A percentile compares a stretch with the other conserved stretches of the same genome.
phyloP scores from a whole-genome alignment of 1,140 invertebrate genomes.

The Fopius arisanus region DNA sequence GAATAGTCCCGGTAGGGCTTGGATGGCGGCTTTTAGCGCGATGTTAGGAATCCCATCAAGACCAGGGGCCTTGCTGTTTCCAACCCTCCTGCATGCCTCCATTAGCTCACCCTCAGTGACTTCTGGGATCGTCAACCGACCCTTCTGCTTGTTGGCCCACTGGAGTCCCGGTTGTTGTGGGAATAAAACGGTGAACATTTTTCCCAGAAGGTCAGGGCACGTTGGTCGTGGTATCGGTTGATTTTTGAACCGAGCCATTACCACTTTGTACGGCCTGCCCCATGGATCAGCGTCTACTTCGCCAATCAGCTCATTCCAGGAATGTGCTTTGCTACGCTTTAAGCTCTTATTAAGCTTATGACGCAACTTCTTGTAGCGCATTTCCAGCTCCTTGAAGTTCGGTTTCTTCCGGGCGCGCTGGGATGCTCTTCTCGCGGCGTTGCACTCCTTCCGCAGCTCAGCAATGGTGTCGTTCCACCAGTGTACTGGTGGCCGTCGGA shows the following conservation, averaged over 20 bases:
- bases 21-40: constrained; percentile 26
- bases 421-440: constrained; percentile 9
- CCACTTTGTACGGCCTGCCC: constrained; percentile 43
- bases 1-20: constrained; percentile 16
- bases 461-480: constrained; percentile 38
- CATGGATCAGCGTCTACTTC: constrained; percentile 44
- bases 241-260: constrained; percentile 13
- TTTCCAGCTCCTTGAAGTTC: not conserved
- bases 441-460: constrained; percentile 3
- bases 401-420: not conserved
- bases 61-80: constrained; percentile 46
- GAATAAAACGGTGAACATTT: constrained; percentile 37
- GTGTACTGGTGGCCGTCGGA: constrained; percentile 3
- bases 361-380: not conserved
- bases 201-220: constrained; percentile 10
- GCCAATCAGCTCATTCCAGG: constrained; percentile 33
- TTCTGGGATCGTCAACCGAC: constrained; percentile 31
- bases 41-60: constrained; percentile 41
- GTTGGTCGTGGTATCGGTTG: constrained; percentile 32
- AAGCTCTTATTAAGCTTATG: constrained; percentile 21
- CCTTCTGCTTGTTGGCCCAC: constrained; percentile 14
- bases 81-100: constrained; percentile 31
- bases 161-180: constrained; percentile 21
- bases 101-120: constrained; percentile 28
- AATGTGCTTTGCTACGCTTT: constrained; percentile 10